phyloP scores from a whole-genome alignment of 2,113 vertebrate species.

The Pavo muticus region DNA sequence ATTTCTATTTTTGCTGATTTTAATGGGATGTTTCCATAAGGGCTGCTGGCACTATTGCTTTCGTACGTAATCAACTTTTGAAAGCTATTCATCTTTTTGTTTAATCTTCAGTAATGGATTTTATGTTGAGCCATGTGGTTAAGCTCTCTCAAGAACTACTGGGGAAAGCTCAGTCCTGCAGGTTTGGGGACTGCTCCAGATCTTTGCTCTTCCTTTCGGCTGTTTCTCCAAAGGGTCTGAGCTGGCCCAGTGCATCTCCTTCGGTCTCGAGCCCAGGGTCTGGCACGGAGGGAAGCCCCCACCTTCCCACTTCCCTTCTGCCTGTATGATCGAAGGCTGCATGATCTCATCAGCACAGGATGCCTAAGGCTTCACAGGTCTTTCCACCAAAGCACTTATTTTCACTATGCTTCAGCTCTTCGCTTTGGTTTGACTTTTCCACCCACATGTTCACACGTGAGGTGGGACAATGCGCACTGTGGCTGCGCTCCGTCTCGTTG shows the following conservation, averaged over 20 bases:
- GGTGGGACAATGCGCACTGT: background rate
- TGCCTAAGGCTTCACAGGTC: background rate
- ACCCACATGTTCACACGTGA: background rate
- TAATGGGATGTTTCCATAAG: slow-evolving; percentile 30
- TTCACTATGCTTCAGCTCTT: background rate
- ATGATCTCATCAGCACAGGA: background rate
- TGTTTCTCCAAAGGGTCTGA: background rate
- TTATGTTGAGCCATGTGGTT: background rate
- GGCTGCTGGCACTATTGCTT: background rate
- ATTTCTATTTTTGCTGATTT: slow-evolving; percentile 39
- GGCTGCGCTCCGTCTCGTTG: background rate
- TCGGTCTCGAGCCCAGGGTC: background rate
- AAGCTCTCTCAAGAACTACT: background rate
- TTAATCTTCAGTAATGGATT: background rate
- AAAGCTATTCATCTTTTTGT: slow-evolving; percentile 15
- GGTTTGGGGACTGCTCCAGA: background rate
- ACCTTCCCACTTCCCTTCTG: slow-evolving; percentile 13
- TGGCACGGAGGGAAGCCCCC: background rate
- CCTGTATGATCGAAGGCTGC: background rate
- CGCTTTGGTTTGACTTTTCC: background rate
- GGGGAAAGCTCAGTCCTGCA: background rate
- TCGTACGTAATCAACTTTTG: slow-evolving; percentile 31
- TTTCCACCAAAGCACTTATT: background rate
- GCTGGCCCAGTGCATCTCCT: background rate
- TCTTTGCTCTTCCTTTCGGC: background rate